Percentiles rank a stretch among this genome's conserved stretches.
Conservation (phyloP, 1,140 invertebrate genomes). For the Holcopasites calliopsidis region DNA sequence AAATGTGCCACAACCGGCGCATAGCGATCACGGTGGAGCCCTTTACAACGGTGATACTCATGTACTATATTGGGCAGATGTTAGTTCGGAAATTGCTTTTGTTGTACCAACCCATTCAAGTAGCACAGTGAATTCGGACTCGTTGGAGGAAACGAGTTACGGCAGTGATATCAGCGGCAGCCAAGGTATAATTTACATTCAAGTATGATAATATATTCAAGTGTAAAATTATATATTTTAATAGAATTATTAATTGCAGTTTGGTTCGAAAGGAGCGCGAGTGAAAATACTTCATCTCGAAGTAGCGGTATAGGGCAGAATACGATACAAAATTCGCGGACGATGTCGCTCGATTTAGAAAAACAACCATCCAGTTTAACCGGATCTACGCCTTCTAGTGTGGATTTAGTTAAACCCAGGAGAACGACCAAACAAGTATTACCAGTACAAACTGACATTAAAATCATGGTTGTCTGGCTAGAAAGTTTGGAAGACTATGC, state of each 20-base stretch:
- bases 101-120: conserved; percentile 90
- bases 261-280: conserved; percentile 83
- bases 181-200: conserved; percentile 61
- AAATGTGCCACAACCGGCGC: conserved; percentile 65
- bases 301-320: conserved; percentile 63
- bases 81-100: conserved; percentile 95
- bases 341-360: conserved; percentile 86
- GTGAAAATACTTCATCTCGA: conserved; percentile 74
- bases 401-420: conserved; percentile 72
- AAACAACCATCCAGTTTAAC: conserved; percentile 80
- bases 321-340: conserved; percentile 80
- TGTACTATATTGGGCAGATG: conserved; percentile 98
- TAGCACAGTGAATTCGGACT: conserved; percentile 62
- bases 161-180: conserved; percentile 69
- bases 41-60: conserved; percentile 87
- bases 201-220: neutral
- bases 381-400: conserved; percentile 74
- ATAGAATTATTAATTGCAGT: conserved; percentile 57
- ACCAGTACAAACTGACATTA: conserved; percentile 85
- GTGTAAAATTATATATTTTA: neutral
- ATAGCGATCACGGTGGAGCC: conserved; percentile 81
- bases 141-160: conserved; percentile 67
- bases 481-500: conserved; percentile 96
- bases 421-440: conserved; percentile 80
- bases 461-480: conserved; percentile 96